Evolutionary conservation across 2,113 vertebrate genomes (phyloP), one percentile per base, ranked within the genome.

Genomic region (Orycteropus afer): DNA sequence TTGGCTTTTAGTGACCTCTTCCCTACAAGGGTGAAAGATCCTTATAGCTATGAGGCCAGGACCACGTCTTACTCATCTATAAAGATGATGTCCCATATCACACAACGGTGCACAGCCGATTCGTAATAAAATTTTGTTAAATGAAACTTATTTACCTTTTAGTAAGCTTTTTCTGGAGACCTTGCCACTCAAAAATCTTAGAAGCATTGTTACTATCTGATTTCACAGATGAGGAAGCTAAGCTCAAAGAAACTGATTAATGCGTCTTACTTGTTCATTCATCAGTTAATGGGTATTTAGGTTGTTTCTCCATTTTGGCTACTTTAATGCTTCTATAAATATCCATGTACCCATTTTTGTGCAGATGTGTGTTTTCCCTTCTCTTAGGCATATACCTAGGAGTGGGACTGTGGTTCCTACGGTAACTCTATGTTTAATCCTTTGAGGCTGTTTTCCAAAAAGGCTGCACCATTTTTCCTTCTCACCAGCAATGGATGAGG

Each of bases 121-220:
- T 42, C 47, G 55, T 84, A 65, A 15, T 61, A 76, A 69, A 20
- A 49, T 25, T 84, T 59, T 65, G 37, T 82, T 90, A 85, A 37
- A 37, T 82, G 22, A 65, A 27, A 40, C 91, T 79, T 82, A 49
- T 65, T 91, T 89, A 40, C 37, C n/a, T 87, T 82, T 92, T 59
- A 65, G 7, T 59, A 53, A 25, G 1, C 37, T 53, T 71, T 86
- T 57, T 51, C 23, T 86, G 34, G 63, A 94, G 53, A 8, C 4
- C 15, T 87, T 77, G 23, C 27, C 27, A 20, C 20, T 90, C 83
- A 88, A 37, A 88, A 67, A 20, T 67, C 49, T 59, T 59, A 23
- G 4, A 40, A 45, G 13, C 34, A 42, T 5, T 45, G 7, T 18
- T 63, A 29, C 15, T 49, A 18, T 57, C 47, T 51, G 49, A 80